Conservation (phyloP, 2,888 invertebrate species). For the Entomobrya multifasciata region DNA sequence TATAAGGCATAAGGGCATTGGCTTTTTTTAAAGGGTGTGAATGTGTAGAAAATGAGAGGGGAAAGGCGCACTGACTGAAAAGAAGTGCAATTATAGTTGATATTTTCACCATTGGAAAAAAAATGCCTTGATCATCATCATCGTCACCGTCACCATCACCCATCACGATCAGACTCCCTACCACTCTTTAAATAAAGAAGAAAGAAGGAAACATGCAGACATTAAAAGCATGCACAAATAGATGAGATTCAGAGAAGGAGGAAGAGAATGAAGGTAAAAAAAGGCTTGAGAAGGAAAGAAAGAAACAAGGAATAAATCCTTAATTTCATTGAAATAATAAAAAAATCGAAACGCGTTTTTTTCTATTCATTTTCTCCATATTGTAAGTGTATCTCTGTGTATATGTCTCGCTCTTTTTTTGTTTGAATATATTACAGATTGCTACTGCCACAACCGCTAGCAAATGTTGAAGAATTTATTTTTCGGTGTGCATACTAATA, state of each 20-base stretch:
- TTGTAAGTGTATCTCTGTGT: slow-evolving; percentile 1
- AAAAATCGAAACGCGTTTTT: slow-evolving; percentile 35
- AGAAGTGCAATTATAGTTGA: slow-evolving; percentile 72
- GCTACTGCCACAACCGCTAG: too few species aligned
- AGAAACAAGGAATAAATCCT: slow-evolving; percentile 70
- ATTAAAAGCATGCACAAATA: slow-evolving; percentile 47
- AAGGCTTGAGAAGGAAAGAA: too few species aligned
- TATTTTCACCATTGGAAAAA: slow-evolving; percentile 45
- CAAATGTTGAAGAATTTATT: too few species aligned
- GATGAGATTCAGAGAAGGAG: slow-evolving; percentile 16
- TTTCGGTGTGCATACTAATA: too few species aligned
- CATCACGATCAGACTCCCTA: slow-evolving; percentile 54
- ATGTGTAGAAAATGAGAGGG: slow-evolving; percentile 10
- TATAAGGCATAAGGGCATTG: too few species aligned
- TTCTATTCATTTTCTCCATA: not conserved
- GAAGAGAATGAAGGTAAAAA: too few species aligned
- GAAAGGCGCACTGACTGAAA: slow-evolving; percentile 38
- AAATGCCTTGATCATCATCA: slow-evolving; percentile 63
- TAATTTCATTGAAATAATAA: slow-evolving; percentile 80
- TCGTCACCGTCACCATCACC: too few species aligned
- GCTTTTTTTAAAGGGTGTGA: too few species aligned
- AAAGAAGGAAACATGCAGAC: slow-evolving; percentile 13
- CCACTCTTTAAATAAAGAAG: slow-evolving; percentile 17
- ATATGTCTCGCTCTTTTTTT: too few species aligned
- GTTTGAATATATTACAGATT: too few species aligned